Conservation (phyloP, 2,113 vertebrate species). For the Crypturellus undulatus region DNA sequence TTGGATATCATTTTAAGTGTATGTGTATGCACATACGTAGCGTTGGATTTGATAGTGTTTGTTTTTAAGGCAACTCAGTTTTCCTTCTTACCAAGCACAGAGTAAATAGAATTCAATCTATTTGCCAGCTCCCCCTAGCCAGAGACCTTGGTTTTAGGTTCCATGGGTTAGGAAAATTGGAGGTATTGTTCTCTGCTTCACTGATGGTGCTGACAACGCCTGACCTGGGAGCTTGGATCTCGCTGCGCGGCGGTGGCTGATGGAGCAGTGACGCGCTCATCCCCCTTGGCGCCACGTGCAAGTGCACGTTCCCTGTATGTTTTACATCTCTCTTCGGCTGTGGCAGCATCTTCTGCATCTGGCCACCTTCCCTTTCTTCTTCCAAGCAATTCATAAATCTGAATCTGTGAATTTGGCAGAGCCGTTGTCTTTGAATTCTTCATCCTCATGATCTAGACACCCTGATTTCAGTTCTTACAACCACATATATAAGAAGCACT, state of each 20-base stretch:
- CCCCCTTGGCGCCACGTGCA: accelerated
- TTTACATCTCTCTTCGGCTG: background rate
- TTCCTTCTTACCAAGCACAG: background rate
- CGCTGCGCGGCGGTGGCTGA: background rate
- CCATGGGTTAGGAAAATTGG: background rate
- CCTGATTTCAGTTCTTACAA: background rate
- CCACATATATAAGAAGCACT: background rate
- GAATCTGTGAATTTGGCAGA: background rate
- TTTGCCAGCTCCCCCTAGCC: background rate
- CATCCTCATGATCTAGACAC: background rate
- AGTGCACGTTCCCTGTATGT: background rate
- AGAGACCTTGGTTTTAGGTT: background rate
- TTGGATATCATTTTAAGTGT: background rate
- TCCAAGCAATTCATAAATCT: background rate
- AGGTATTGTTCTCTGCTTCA: background rate
- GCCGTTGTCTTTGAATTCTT: background rate
- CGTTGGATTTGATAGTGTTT: background rate
- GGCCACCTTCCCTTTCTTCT: background rate
- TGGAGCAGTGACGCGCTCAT: background rate
- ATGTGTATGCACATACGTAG: background rate
- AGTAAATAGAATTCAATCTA: background rate
- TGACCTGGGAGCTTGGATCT: background rate
- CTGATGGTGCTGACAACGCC: background rate
- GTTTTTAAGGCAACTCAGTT: background rate
- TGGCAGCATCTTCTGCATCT: background rate